A percentile compares a stretch with the other conserved stretches of the same genome.
These are phyloP conservation scores for Chrysopa pallens DNA, from an alignment of 1,140 invertebrate genomes.

Conservation along the genomic window DNA sequence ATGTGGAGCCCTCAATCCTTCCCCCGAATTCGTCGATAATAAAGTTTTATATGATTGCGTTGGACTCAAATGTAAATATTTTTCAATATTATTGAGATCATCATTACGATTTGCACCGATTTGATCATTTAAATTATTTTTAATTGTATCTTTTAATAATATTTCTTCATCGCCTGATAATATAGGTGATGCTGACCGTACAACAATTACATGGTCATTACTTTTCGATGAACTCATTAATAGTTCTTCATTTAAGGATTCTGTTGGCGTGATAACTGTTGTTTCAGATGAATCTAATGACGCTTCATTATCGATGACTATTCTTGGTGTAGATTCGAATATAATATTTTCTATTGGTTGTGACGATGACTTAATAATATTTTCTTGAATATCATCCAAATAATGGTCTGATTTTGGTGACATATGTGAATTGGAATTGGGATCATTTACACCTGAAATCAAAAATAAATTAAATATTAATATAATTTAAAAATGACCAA, in stretches of 20 bases:
- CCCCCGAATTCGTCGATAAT: constrained; percentile 32
- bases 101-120: neutral
- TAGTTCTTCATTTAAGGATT: constrained; percentile 7
- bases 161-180: neutral
- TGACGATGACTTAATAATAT: too few species aligned
- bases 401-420: constrained; percentile 29
- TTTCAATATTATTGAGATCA: constrained; percentile 15
- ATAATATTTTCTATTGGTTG: too few species aligned
- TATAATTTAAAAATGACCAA: too few species aligned
- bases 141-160: too few species aligned
- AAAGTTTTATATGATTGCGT: constrained; percentile 21
- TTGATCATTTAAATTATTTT: too few species aligned
- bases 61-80: constrained; percentile 20
- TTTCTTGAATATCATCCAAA: too few species aligned
- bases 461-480: constrained; percentile 6
- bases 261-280: constrained; percentile 9
- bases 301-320: too few species aligned
- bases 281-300: neutral
- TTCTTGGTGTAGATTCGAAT: too few species aligned
- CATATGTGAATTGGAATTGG: constrained; percentile 32
- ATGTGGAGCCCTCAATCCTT: constrained; percentile 50
- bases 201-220: constrained; percentile 14
- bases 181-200: constrained; percentile 21
- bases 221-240: neutral
- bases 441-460: constrained; percentile 28